Evolutionary conservation across 1,140 invertebrate genomes (phyloP).

Genomic region (Drosophila prosaltans): DNA sequence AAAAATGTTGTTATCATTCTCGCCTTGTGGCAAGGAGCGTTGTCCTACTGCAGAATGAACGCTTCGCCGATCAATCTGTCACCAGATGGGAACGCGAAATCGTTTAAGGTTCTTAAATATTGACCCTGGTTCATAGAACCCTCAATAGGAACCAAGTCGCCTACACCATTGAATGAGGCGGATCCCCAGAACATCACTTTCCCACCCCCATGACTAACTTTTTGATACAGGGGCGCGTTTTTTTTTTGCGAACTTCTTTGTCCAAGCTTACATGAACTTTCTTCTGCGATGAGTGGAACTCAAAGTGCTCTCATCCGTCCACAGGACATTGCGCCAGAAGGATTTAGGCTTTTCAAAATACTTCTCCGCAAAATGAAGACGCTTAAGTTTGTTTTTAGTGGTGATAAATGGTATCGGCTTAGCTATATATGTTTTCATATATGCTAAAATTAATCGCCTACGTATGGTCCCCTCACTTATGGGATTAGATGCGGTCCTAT

Average conservation of each 20-base stretch:
- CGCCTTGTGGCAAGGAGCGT: slow-evolving; percentile 6
- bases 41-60: slow-evolving; percentile 16
- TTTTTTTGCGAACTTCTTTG: slow-evolving; percentile 22
- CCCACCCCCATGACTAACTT: slow-evolving; percentile 25
- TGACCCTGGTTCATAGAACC: not conserved
- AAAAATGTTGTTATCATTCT: slow-evolving; percentile 2
- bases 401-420: slow-evolving; percentile 29
- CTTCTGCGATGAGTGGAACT: slow-evolving; percentile 30
- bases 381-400: slow-evolving; percentile 29
- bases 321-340: slow-evolving; percentile 34
- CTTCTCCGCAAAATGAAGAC: slow-evolving; percentile 23
- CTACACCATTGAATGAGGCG: slow-evolving; percentile 8
- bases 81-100: slow-evolving; percentile 7
- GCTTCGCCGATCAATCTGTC: slow-evolving; percentile 11
- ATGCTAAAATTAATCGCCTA: slow-evolving; percentile 23
- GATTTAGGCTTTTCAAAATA: slow-evolving; percentile 26
- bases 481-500: slow-evolving; percentile 19
- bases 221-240: slow-evolving; percentile 22
- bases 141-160: not conserved
- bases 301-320: slow-evolving; percentile 30
- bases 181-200: slow-evolving; percentile 15
- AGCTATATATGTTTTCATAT: slow-evolving; percentile 25
- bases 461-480: slow-evolving; percentile 31
- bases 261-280: slow-evolving; percentile 27
- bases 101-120: slow-evolving; percentile 15